Percentiles rank a stretch among this genome's conserved stretches.
These are phyloP conservation scores for Montifringilla adamsi DNA, from an alignment of 2,113 vertebrate genomes.

Conservation along the genomic window DNA sequence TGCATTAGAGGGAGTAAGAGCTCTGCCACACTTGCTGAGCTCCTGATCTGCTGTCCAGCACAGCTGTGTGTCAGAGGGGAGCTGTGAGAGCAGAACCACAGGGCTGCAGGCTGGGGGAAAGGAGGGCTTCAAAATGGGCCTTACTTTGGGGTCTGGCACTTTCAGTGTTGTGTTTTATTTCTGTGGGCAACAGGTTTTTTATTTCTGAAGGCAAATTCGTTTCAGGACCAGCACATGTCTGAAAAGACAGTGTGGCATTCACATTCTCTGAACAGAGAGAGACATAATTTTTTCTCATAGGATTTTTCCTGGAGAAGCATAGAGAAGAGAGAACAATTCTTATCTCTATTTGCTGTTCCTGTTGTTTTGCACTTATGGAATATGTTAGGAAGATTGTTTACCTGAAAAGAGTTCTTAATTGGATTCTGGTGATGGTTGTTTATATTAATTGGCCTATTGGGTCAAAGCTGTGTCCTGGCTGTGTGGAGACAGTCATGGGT, in stretches of 20 bases:
- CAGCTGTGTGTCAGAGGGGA: neutral
- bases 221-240: neutral
- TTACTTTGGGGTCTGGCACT: neutral
- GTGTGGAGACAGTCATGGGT: too few relatives aligned
- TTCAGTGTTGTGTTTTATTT: neutral
- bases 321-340: too few relatives aligned
- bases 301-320: too few relatives aligned
- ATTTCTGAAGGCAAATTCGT: neutral
- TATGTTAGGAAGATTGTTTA: too few relatives aligned
- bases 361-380: too few relatives aligned
- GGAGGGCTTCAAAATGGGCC: neutral
- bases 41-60: neutral
- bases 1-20: neutral
- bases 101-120: neutral
- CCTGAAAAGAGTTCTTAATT: too few relatives aligned
- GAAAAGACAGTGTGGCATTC: neutral
- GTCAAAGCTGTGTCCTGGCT: too few relatives aligned
- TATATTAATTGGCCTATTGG: too few relatives aligned
- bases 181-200: neutral
- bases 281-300: too few relatives aligned
- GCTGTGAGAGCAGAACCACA: fast-evolving
- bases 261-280: too few relatives aligned
- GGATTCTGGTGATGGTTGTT: too few relatives aligned
- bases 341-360: too few relatives aligned
- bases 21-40: neutral